These are phyloP conservation scores for Thymelicus sylvestris DNA, from an alignment of 2,888 invertebrate genomes.

Conservation along the genomic window DNA sequence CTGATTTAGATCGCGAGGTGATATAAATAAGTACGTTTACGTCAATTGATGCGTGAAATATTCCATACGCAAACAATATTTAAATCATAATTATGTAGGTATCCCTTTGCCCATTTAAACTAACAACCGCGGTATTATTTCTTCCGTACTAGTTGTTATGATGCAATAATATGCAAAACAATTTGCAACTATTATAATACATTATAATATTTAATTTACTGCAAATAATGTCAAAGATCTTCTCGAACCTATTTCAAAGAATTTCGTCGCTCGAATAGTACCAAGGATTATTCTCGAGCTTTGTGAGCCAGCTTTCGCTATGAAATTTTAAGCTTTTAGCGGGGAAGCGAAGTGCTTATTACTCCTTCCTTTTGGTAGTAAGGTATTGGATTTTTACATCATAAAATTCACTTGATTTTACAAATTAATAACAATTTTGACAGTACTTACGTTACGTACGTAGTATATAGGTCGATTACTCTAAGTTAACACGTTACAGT, in stretches of 20 bases:
- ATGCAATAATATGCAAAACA: not conserved
- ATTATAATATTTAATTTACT: not conserved
- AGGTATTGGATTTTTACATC: no score
- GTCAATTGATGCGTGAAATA: conserved; percentile 12
- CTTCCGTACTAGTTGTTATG: not conserved
- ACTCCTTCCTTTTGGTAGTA: not conserved
- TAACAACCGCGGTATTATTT: not conserved
- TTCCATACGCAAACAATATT: conserved; percentile 19
- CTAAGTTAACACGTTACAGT: no score
- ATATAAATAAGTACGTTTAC: conserved; percentile 24
- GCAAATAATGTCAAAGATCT: not conserved
- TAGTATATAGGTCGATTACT: no score
- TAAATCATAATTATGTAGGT: not conserved
- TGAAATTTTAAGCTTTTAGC: not conserved
- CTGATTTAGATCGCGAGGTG: conserved; percentile 39
- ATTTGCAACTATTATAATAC: not conserved
- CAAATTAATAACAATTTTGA: no score
- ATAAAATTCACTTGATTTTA: no score
- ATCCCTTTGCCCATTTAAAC: conserved; percentile 1
- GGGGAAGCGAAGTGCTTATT: not conserved
- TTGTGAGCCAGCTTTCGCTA: not conserved
- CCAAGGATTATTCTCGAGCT: not conserved
- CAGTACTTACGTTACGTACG: no score
- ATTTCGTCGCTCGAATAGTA: not conserved
- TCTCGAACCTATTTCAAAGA: not conserved